Base-by-base conservation (phyloP, 1,140 invertebrate species). In the Papilio helenus region DNA sequence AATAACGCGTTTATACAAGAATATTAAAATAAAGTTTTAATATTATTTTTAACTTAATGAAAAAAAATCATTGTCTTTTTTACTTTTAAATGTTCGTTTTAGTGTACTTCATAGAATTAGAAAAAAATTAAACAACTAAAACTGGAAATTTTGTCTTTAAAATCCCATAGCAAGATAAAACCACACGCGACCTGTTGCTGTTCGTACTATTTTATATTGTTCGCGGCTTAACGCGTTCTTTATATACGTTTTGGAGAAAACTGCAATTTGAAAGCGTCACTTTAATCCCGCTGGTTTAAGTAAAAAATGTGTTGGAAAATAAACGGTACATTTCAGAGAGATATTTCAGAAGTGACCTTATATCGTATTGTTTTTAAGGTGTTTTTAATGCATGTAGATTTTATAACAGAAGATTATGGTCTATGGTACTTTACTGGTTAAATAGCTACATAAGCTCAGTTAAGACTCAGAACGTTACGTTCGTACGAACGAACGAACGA, bases 181-280 rank as follows among this genome's bases (percentile, higher is more conserved):
- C 23, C 61, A 29, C 61, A 29, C 29, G 26, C 61, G 61, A 68
- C 61, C 61, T 68, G 61, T 68, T 68, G 61, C 61, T 29, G 58
- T 61, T 61, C 14, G 26, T 68, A 68, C 26, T 68, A 68, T 68
- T 68, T 68, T 34, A 68, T 68, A 68, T 68, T 29, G 61, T 68
- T 68, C 61, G 34, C 61, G 23, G 61, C 23, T 29, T 68, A 68
- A 29, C 61, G 61, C 61, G 61, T 29, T 68, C 61, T 68, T 68
- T 68, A 68, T 68, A 68, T 16, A 68, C 10, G 61, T 68, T 68
- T 68, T 34, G 14, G 61, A 68, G 23, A 29, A 29, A 68, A 68
- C 14, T 68, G 61, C 26, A 68, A 68, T 68, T 68, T 68, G 61
- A 68, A 68, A 68, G 26, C 26, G 26, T 29, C 61, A 29, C 16